phyloP scores from a whole-genome alignment of 2,888 invertebrate genomes.

The Sipunculus nudus region DNA sequence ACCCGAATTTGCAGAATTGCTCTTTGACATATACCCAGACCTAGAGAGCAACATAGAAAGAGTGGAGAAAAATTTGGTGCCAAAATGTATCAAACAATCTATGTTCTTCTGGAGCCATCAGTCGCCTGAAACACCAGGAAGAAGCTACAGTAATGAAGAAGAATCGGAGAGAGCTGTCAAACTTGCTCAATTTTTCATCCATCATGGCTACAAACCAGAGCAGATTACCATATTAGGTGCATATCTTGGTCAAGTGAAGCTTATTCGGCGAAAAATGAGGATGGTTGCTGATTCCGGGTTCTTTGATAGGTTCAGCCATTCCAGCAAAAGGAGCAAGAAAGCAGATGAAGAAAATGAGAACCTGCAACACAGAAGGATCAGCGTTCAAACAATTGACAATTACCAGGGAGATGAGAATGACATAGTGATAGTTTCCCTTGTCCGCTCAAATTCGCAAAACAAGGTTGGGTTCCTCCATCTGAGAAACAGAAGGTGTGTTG shows the following conservation, averaged over 20 bases:
- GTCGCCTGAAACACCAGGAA: slow-evolving; percentile 13
- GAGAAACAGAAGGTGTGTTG: slow-evolving; percentile 59
- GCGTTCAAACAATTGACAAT: slow-evolving; percentile 43
- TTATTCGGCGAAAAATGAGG: slow-evolving; percentile 12
- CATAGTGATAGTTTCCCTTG: slow-evolving; percentile 49
- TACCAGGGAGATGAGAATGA: slow-evolving; percentile 56
- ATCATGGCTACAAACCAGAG: slow-evolving; percentile 23
- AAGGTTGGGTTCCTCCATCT: slow-evolving; percentile 58
- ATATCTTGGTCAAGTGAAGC: slow-evolving; percentile 30
- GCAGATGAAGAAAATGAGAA: neutral
- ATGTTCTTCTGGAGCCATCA: slow-evolving; percentile 35
- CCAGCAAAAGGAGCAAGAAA: too few relatives aligned
- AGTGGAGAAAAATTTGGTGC: slow-evolving; percentile 11
- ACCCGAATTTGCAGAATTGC: slow-evolving; percentile 26
- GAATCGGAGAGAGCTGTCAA: slow-evolving; percentile 29
- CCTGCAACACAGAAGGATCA: neutral
- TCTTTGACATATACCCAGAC: slow-evolving; percentile 30
- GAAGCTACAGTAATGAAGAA: slow-evolving; percentile 25
- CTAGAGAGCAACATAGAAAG: slow-evolving; percentile 18
- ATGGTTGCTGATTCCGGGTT: slow-evolving; percentile 12
- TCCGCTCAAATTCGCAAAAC: slow-evolving; percentile 45
- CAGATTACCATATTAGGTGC: slow-evolving; percentile 29
- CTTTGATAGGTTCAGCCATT: slow-evolving; percentile 2
- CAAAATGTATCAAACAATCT: slow-evolving; percentile 16
- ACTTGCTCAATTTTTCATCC: slow-evolving; percentile 25